Percentiles rank a stretch among this genome's conserved stretches.
phyloP scores from a whole-genome alignment of 2,113 vertebrate genomes.

The Dolichotis patagonum region DNA sequence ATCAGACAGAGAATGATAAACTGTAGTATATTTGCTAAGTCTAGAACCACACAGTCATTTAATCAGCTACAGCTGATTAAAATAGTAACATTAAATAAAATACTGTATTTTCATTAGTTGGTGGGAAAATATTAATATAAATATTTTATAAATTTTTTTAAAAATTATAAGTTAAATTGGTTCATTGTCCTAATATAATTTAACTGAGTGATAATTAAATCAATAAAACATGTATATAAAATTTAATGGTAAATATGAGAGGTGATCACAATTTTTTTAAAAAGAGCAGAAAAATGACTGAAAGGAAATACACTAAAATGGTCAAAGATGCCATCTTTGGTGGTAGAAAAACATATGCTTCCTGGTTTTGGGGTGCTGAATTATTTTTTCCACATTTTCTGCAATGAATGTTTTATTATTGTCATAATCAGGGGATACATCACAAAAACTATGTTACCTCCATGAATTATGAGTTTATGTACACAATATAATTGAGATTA shows the following conservation, averaged over 20 bases:
- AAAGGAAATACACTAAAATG: neutral
- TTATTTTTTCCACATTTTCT: neutral
- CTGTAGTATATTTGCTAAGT: neutral
- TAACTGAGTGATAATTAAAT: neutral
- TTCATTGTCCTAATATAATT: neutral
- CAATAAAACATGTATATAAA: neutral
- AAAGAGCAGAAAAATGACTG: neutral
- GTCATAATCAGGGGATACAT: neutral
- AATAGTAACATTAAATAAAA: conserved; percentile 7
- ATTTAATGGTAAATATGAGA: neutral
- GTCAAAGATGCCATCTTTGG: neutral
- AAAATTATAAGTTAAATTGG: neutral
- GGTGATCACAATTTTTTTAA: neutral
- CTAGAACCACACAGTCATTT: neutral
- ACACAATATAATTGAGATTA: neutral
- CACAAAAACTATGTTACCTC: neutral
- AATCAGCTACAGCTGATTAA: neutral
- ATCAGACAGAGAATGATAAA: neutral
- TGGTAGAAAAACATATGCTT: neutral
- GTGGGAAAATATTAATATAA: neutral
- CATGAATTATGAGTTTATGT: neutral
- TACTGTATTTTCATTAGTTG: neutral
- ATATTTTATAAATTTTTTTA: neutral
- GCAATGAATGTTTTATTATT: neutral
- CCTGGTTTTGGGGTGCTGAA: neutral